Conservation (phyloP, 2,888 invertebrate genomes). For the Melanotus villosus region DNA sequence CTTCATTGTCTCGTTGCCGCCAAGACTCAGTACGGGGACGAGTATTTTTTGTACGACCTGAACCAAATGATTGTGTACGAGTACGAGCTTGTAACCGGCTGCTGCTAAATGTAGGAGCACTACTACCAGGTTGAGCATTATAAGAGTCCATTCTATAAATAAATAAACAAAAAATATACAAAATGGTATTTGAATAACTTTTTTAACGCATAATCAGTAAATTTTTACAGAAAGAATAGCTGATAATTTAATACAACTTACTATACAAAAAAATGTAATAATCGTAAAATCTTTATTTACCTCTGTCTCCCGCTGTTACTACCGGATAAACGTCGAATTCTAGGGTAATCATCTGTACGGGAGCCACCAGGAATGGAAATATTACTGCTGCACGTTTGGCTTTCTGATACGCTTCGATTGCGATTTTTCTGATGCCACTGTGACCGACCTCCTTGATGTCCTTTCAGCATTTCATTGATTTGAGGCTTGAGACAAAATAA, state of each 20-base stretch:
- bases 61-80: slow-evolving; percentile 66
- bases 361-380: slow-evolving; percentile 15
- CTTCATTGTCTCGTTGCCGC: slow-evolving; percentile 61
- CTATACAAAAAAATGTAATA: neutral
- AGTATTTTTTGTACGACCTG: slow-evolving; percentile 61
- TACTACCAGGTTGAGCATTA: slow-evolving; percentile 64
- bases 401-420: slow-evolving; percentile 79
- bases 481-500: slow-evolving; percentile 72
- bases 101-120: slow-evolving; percentile 63
- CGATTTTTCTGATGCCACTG: slow-evolving; percentile 71
- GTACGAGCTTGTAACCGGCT: slow-evolving; percentile 59
- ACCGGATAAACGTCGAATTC: slow-evolving; percentile 48
- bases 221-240: no score
- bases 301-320: slow-evolving; percentile 47
- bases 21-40: slow-evolving; percentile 62
- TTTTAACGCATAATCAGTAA: no score
- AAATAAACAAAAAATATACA: slow-evolving; percentile 9
- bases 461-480: slow-evolving; percentile 73
- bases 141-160: slow-evolving; percentile 52
- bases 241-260: neutral
- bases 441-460: slow-evolving; percentile 67
- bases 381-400: slow-evolving; percentile 59
- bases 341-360: slow-evolving; percentile 45
- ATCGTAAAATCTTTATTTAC: slow-evolving; percentile 31
- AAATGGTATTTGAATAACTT: no score